Percentiles rank a stretch among this genome's conserved stretches.
Conservation (phyloP, 2,797 vertebrate genomes). For the Corythornis leucogaster region DNA sequence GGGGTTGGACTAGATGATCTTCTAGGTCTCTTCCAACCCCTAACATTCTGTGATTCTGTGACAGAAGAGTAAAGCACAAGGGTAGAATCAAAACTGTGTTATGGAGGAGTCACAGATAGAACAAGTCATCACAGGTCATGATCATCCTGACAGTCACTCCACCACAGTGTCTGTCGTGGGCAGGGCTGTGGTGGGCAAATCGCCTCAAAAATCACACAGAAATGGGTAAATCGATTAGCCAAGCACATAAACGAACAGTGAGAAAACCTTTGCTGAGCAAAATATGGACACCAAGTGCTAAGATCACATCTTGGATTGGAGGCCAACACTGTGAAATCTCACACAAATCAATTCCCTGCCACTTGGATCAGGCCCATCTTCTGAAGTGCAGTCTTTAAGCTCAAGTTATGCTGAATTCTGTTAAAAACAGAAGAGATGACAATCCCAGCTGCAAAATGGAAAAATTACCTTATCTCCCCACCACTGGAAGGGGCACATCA, state of each 20-base stretch:
- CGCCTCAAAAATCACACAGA: background rate
- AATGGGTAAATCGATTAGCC: background rate
- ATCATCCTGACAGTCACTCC: background rate
- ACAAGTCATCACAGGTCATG: accelerated
- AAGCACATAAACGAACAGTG: background rate
- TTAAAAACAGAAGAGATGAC: background rate
- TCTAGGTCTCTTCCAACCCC: too few relatives aligned
- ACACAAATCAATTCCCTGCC: accelerated
- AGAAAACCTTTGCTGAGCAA: background rate
- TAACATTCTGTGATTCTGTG: too few relatives aligned
- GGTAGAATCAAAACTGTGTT: background rate
- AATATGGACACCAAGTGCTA: background rate
- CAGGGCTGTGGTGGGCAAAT: background rate
- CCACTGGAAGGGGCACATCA: accelerated
- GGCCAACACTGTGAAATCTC: background rate
- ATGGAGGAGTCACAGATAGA: background rate
- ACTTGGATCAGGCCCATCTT: accelerated
- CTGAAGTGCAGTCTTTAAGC: background rate
- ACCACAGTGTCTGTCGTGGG: accelerated
- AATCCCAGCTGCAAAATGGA: background rate
- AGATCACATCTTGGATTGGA: background rate
- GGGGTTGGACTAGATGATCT: too few relatives aligned
- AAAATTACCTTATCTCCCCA: background rate
- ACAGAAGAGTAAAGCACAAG: background rate
- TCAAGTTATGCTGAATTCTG: background rate